Base-by-base conservation (phyloP, 1,140 invertebrate genomes). In the Agrilus planipennis region DNA sequence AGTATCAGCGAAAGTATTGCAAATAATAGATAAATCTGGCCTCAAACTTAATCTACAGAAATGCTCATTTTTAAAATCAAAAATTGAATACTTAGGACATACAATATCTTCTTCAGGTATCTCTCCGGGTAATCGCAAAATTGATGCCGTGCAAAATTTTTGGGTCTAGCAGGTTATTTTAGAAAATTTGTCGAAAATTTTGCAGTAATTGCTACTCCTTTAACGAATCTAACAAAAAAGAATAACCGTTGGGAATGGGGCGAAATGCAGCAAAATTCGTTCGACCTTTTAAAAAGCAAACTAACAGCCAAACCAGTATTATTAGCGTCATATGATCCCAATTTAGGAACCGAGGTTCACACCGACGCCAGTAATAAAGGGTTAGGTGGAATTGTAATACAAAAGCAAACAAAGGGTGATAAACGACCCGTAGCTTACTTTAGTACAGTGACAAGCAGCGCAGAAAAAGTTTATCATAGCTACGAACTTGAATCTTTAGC, bases 121-220 rank as follows among this genome's bases (percentile, higher is more conserved):
- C 43, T 42, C 17, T 27, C 52, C 52, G 14, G 50, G 1, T 31
- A 32, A 2, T 14, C 20, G 7, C 54, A 58, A 18, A 14, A 14
- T 32, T 15, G 15, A 57, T 14, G 34, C 34, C 6, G 20, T 35
- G 7, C 11, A 34, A 7, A 36, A 34, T 14, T 63, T 21, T 35
- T 58, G 5, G 57, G 59, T 0, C 28, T 63, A 0, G 56, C 52
- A 0, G 49, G 57, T 18, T 63, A 58, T 41, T 64, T 64, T 32
- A 29, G 58, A 1, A 46, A 45, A 34, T 63, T 62, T 27, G 49
- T 62, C 3, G 9, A 34, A 20, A 25, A 46, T 14, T 61, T 52
- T 34, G 45, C 57, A 0, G 17, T 12, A 4, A 51, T 45, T 28
- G 52, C 49, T 6, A 44, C 30, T 2, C 52, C 52, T 7, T 45